Percentiles rank a stretch among this genome's conserved stretches.
Conservation (phyloP, 2,888 invertebrate species). For the Embidobia sp. region DNA sequence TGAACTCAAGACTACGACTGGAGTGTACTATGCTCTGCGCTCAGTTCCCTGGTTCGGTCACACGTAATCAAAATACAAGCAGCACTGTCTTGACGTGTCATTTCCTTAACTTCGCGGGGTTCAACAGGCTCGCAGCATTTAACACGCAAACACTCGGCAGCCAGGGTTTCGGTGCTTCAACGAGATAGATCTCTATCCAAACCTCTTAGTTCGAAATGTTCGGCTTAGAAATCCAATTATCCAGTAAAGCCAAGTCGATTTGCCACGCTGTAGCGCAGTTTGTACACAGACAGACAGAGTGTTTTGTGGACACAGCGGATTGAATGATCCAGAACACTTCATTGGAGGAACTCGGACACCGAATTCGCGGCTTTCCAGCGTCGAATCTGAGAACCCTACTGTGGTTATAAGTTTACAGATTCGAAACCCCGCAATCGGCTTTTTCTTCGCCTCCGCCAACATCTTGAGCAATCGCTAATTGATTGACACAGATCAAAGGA, state of each 20-base stretch:
- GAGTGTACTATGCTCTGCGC: too few relatives aligned
- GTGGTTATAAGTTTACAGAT: conserved; percentile 42
- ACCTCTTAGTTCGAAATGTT: conserved; percentile 45
- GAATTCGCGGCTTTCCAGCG: conserved; percentile 29
- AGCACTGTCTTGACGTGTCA: conserved; percentile 41
- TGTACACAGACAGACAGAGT: conserved; percentile 43
- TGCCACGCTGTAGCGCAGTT: conserved; percentile 49
- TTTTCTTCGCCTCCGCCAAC: background rate
- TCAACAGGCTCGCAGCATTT: conserved; percentile 43
- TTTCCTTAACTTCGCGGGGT: conserved; percentile 33
- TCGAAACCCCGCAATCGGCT: conserved; percentile 5
- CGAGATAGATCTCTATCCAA: conserved; percentile 43
- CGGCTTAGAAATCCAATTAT: conserved; percentile 64
- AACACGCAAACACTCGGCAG: conserved; percentile 46
- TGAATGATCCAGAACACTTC: conserved; percentile 49
- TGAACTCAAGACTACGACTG: too few relatives aligned
- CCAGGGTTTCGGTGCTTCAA: conserved; percentile 23
- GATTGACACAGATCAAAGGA: too few relatives aligned
- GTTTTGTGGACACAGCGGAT: conserved; percentile 58
- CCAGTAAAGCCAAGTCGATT: conserved; percentile 59
- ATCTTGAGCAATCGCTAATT: conserved; percentile 15
- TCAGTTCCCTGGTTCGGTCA: conserved; percentile 11
- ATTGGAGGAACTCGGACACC: conserved; percentile 27
- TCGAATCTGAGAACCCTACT: conserved; percentile 1
- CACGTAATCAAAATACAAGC: conserved; percentile 54